These are phyloP conservation scores for Ophiodon elongatus DNA, from an alignment of 2,113 vertebrate genomes.

Conservation along the genomic window DNA sequence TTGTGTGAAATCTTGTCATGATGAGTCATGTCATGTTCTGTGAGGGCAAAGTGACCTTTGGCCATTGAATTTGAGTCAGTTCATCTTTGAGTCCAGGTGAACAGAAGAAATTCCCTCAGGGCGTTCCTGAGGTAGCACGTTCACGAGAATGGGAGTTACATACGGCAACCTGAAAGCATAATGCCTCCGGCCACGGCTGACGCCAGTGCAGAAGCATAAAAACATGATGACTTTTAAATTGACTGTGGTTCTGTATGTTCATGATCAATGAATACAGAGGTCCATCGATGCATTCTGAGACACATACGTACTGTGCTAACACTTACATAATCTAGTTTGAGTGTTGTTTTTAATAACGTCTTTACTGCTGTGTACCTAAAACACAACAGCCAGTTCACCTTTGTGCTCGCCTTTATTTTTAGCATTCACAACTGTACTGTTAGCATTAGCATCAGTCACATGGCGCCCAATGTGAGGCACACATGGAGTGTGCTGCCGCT, in stretches of 20 bases:
- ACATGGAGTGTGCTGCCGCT: slow-evolving; percentile 13
- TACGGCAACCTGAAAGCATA: too few relatives aligned
- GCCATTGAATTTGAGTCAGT: neutral
- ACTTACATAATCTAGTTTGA: neutral
- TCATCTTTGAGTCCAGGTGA: neutral
- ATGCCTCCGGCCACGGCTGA: too few relatives aligned
- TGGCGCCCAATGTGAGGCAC: slow-evolving; percentile 73
- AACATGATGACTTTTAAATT: neutral
- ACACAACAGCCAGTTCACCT: neutral
- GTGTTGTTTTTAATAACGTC: neutral
- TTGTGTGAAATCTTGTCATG: neutral
- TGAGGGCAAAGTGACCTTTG: neutral
- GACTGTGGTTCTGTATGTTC: neutral
- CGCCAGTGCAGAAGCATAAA: too few relatives aligned
- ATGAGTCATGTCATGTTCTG: neutral
- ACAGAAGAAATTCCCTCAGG: neutral
- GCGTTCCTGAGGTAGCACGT: neutral
- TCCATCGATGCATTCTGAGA: too few relatives aligned
- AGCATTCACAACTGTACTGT: slow-evolving; percentile 21
- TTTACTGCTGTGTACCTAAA: neutral
- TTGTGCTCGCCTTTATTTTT: neutral
- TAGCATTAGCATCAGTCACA: slow-evolving; percentile 70
- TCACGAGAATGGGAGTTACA: neutral
- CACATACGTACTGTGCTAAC: neutral
- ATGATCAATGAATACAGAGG: neutral